Conservation (phyloP, 1,140 invertebrate genomes). For the Amyelois transitella region DNA sequence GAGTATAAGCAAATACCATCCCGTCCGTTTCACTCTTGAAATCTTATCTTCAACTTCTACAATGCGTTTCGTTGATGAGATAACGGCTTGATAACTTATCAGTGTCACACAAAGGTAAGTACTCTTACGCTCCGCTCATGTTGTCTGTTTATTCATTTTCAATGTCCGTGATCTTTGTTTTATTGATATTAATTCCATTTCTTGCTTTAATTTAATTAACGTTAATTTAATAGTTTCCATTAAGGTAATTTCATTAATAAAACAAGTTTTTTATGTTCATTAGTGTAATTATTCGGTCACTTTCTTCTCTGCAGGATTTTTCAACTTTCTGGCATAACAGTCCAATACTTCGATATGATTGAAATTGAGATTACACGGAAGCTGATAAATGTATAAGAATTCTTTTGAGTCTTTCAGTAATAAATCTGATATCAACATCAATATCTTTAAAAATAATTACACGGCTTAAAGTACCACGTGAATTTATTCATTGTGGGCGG, state of each 20-base stretch:
- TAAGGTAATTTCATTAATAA: background rate
- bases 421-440: too few relatives aligned
- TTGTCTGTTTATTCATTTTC: conserved; percentile 4
- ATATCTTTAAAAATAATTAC: too few relatives aligned
- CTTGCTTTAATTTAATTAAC: background rate
- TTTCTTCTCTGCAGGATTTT: background rate
- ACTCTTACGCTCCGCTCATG: background rate
- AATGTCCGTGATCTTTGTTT: background rate
- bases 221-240: background rate
- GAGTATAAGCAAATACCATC: background rate
- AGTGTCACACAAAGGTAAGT: conserved; percentile 6
- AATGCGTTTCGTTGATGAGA: conserved; percentile 3
- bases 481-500: background rate
- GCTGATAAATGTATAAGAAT: too few relatives aligned
- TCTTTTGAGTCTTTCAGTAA: too few relatives aligned
- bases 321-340: too few relatives aligned
- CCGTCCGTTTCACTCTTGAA: background rate
- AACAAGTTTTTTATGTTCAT: background rate
- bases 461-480: too few relatives aligned
- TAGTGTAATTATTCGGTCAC: background rate
- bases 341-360: too few relatives aligned
- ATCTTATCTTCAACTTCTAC: background rate
- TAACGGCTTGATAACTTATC: conserved; percentile 9
- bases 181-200: background rate
- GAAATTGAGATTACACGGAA: too few relatives aligned